Base-by-base conservation (phyloP, 2,888 invertebrate genomes). In the Capitulum mitella region DNA sequence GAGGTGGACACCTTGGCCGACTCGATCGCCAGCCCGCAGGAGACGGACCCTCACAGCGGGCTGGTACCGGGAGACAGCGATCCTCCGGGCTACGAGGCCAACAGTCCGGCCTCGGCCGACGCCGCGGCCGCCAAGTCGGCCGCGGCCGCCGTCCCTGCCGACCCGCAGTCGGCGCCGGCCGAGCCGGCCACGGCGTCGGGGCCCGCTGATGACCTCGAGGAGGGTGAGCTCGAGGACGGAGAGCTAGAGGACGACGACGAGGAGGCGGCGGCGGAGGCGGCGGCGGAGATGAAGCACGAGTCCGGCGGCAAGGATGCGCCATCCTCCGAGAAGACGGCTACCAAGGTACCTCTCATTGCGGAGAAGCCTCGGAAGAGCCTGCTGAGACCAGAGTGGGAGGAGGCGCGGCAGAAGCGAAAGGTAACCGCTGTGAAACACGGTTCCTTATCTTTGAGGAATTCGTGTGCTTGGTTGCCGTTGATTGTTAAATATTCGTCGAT, bases 201-300 rank as follows among this genome's bases (percentile, higher is more conserved):
- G 58, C 64, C 34, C 40, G 26, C 19, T 19, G 80, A 81, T 19
- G 81, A 81, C 16, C 78, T 79, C 51, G 81, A 82, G 80, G 82
- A 83, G 22, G 81, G 82, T 32, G 82, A 82, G 74, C 79, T 81
- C 32, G 82, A 83, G 58, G 82, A 83, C 51, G 82, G 82, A n/a
- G 83, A 82, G 78, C 79, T 82, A 12, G 81, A 80, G 34, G 81
- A 81, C 70, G 82, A 82, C 40, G 82, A 79, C 26, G 81, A 82
- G 29, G 80, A 79, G 40, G 34, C 34, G 14, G 34, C 37, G 37
- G 37, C 40, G 29, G 8, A n/a, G n/a, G 58, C 29, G 1, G 29
- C n/a, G 26, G 70, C 22, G 40, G 37, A 37, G 54, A 54, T 22
- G 22, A 8, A 37, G 34, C 19, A 8, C 6, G n/a, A n/a, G n/a